Conservation (phyloP, 2,113 vertebrate species). For the Xyliphius kryptos region DNA sequence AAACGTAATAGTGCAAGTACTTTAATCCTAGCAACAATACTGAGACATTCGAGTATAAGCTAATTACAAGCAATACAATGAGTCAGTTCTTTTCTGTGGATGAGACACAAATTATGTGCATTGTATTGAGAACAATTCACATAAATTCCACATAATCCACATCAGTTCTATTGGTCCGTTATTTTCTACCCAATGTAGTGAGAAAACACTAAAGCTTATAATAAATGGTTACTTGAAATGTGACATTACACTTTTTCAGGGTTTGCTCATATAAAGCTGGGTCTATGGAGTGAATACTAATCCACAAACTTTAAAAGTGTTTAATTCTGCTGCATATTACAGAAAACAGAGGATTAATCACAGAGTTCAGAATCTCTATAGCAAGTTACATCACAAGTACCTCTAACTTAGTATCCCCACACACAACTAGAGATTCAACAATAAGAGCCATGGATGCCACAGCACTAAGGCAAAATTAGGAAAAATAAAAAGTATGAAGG, state of each 20-base stretch:
- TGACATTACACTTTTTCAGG: too few relatives aligned
- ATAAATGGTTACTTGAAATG: too few relatives aligned
- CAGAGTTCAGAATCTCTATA: too few relatives aligned
- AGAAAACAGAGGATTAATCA: too few relatives aligned
- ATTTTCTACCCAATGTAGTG: not conserved
- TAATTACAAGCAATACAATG: not conserved
- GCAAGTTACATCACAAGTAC: too few relatives aligned
- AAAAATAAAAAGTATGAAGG: too few relatives aligned
- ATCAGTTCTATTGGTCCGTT: not conserved
- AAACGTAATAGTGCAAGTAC: not conserved
- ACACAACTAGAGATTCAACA: too few relatives aligned
- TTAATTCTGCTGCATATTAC: too few relatives aligned
- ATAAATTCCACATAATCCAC: not conserved
- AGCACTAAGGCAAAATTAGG: too few relatives aligned
- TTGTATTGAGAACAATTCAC: constrained; percentile 1
- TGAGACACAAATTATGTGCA: constrained; percentile 6
- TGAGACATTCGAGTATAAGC: not conserved
- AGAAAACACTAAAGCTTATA: not conserved
- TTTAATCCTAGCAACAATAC: not conserved
- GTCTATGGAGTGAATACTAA: not conserved
- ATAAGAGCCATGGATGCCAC: too few relatives aligned
- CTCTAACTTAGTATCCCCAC: too few relatives aligned
- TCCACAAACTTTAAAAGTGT: too few relatives aligned
- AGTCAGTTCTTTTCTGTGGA: not conserved
- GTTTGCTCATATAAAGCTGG: not conserved